A percentile compares a stretch with the other conserved stretches of the same genome.
phyloP scores from a whole-genome alignment of 2,113 vertebrate genomes.

The Fulica atra region DNA sequence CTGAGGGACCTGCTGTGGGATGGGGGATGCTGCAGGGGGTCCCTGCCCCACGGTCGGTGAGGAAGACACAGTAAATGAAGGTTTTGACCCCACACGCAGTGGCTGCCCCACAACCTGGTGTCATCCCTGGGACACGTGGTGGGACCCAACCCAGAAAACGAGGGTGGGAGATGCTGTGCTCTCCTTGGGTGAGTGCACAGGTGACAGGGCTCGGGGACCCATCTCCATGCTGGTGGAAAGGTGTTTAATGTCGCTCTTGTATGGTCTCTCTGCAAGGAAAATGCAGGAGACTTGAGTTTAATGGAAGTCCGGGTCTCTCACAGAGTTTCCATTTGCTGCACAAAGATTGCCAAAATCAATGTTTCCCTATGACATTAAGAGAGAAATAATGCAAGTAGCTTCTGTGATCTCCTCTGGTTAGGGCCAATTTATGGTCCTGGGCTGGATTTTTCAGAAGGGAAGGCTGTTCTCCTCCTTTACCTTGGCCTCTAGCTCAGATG shows the following conservation, averaged over 20 bases:
- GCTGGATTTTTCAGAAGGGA: neutral
- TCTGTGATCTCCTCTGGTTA: neutral
- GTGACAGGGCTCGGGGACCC: neutral
- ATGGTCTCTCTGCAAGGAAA: fast-evolving
- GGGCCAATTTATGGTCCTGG: neutral
- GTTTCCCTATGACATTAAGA: neutral
- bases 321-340: neutral
- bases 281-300: neutral
- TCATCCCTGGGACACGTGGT: neutral
- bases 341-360: neutral
- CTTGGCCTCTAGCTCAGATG: neutral
- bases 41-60: neutral
- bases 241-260: neutral
- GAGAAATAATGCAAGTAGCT: neutral
- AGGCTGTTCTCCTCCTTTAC: neutral
- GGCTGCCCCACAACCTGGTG: neutral
- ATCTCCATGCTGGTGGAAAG: neutral
- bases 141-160: neutral
- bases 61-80: neutral
- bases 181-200: fast-evolving
- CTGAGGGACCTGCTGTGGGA: neutral
- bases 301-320: neutral
- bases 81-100: neutral
- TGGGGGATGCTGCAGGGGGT: neutral
- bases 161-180: neutral